Evolutionary conservation across 2,797 vertebrate species (phyloP).

Genomic region (Pelochelys cantorii): DNA sequence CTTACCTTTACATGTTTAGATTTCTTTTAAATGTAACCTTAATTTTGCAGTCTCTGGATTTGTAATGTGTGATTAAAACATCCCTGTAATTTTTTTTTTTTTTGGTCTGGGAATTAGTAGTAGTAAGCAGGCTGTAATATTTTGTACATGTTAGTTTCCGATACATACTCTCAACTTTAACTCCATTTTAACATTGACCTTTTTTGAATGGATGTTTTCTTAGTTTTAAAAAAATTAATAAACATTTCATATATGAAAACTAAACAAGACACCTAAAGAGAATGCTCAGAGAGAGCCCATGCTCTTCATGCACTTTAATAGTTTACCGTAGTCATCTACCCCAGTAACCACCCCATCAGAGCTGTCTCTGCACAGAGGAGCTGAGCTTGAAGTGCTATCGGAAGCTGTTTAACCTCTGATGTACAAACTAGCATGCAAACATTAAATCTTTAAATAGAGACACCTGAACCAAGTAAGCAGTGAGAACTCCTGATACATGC

Average conservation of each 20-base stretch:
- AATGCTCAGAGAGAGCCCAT: conserved; percentile 12
- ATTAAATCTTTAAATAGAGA: neutral
- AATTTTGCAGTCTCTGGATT: neutral
- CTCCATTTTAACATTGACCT: neutral
- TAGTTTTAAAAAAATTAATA: conserved; percentile 15
- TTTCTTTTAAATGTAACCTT: neutral
- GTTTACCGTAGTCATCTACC: neutral
- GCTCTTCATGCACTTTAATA: neutral
- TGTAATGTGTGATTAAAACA: neutral
- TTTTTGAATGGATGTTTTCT: conserved; percentile 4
- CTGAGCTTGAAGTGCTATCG: neutral
- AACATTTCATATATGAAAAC: neutral
- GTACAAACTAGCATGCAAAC: accelerated
- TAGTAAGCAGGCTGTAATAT: neutral
- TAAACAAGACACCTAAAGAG: neutral
- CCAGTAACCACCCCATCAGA: neutral
- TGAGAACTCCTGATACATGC: accelerated
- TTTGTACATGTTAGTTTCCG: conserved; percentile 23
- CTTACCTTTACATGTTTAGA: neutral
- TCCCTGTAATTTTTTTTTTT: too few relatives aligned
- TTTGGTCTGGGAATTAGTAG: neutral
- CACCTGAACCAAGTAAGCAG: neutral
- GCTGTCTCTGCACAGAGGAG: neutral
- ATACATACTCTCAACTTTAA: neutral
- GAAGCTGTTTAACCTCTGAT: neutral